Base-by-base conservation (phyloP, 2,113 vertebrate genomes). In the Mugil cephalus region DNA sequence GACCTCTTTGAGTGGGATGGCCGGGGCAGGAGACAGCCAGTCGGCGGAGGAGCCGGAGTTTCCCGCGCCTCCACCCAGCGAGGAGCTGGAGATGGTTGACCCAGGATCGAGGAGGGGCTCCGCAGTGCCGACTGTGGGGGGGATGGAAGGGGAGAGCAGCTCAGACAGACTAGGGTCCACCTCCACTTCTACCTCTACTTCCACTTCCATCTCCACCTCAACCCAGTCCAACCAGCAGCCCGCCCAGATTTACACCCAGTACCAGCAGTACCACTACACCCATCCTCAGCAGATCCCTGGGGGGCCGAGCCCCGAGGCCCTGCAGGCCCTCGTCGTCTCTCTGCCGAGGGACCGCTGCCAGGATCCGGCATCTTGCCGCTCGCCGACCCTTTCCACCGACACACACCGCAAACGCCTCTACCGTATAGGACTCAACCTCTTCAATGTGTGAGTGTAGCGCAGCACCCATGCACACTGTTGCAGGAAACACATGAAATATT, bases 341-440 rank as follows among this genome's bases (percentile, higher is more conserved):
- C 91, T 99, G 81, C 98, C 98, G 0, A 94, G 97, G 75, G 95
- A 98, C 89, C 96, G 97, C 87, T 99, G 98, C 80, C 97, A 97
- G 88, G 97, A 98, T 74, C 97, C 97, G 0, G 91, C 95, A 24
- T 94, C 95, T 83, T 99, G 97, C 89, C 96, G 94, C 77, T 98
- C 97, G 0, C 96, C 97, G 43, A 98, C 97, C 0, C 95, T 99
- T 34, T 99, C 97, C 82, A 99, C 98, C 0, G 97, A 99, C 80
- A 98, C 95, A 9, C 96, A 97, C 91, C 96, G 98, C 73, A 99
- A 99, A 82, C 94, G 97, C 17, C 96, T 99, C 38, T 99, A 99
- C 82, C 96, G 98, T 62, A 98, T 99, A 1, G 98, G 98, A 79
- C 96, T 99, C 90, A 99, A 99, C 89, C 97, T 99, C 79, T 99